Conservation (phyloP, 2,888 invertebrate genomes). For the Eilema depressum region DNA sequence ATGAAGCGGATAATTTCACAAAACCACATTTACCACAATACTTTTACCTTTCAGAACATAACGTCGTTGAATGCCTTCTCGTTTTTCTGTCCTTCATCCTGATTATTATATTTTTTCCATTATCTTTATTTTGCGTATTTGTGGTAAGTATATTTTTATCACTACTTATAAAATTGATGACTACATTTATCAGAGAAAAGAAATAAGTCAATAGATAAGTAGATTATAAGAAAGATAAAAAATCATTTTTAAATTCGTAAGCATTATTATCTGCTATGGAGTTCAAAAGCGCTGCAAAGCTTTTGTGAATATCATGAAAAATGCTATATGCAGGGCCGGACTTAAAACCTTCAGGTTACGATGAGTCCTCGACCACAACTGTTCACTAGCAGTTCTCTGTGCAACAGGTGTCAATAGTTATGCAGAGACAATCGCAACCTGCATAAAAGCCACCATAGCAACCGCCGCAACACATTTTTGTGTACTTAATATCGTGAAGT, state of each 20-base stretch:
- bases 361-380: neutral
- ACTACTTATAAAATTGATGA: neutral
- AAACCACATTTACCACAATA: neutral
- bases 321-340: neutral
- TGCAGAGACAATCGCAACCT: neutral
- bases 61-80: slow-evolving; percentile 56
- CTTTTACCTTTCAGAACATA: slow-evolving; percentile 52
- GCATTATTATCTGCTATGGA: neutral
- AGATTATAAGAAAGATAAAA: neutral
- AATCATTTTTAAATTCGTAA: neutral
- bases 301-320: neutral
- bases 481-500: neutral
- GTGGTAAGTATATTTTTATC: slow-evolving; percentile 54
- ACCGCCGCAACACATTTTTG: neutral
- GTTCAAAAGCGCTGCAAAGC: neutral
- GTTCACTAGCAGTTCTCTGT: neutral
- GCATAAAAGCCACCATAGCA: neutral
- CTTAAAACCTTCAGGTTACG: neutral
- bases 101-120: slow-evolving; percentile 60
- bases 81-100: slow-evolving; percentile 58
- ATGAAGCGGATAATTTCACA: neutral
- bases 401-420: neutral
- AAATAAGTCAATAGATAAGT: neutral
- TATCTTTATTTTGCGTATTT: slow-evolving; percentile 62
- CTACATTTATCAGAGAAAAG: neutral